These are phyloP conservation scores for Clostera curtula DNA, from an alignment of 2,888 invertebrate genomes.

Conservation along the genomic window DNA sequence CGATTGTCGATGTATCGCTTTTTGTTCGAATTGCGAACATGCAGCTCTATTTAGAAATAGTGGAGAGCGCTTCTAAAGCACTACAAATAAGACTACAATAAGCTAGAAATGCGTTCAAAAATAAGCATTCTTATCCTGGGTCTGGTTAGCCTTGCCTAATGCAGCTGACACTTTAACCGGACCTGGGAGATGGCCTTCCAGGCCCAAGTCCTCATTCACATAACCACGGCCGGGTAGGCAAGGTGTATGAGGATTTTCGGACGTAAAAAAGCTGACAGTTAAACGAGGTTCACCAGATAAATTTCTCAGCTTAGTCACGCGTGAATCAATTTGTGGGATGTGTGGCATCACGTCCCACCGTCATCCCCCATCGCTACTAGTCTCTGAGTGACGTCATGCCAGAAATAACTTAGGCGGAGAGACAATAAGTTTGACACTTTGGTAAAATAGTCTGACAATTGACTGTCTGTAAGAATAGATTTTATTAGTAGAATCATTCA, in stretches of 20 bases:
- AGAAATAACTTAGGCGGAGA: conserved; percentile 21
- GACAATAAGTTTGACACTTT: too few relatives aligned
- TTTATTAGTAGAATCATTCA: too few relatives aligned
- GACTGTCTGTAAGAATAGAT: too few relatives aligned
- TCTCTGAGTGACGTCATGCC: conserved; percentile 12
- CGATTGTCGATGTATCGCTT: conserved; percentile 15
- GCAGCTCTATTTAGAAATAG: conserved; percentile 2
- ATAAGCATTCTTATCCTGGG: too few relatives aligned
- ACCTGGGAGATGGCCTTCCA: too few relatives aligned
- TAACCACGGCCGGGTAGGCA: too few relatives aligned
- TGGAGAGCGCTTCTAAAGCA: not conserved
- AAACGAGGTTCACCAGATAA: conserved; percentile 6
- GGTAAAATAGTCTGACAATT: too few relatives aligned
- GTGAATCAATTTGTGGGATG: conserved; percentile 30
- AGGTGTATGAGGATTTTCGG: too few relatives aligned
- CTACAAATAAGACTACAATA: not conserved
- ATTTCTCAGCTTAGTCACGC: conserved; percentile 30
- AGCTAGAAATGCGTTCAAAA: not conserved
- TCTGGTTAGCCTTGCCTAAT: too few relatives aligned
- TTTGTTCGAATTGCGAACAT: conserved; percentile 9
- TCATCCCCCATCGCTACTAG: conserved; percentile 16
- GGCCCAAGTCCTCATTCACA: too few relatives aligned
- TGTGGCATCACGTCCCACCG: too few relatives aligned
- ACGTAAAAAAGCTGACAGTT: conserved; percentile 7
- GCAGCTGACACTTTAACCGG: too few relatives aligned